Base-by-base conservation (phyloP, 64 coral and sea anemone species). In the Montipora efflorescens region DNA sequence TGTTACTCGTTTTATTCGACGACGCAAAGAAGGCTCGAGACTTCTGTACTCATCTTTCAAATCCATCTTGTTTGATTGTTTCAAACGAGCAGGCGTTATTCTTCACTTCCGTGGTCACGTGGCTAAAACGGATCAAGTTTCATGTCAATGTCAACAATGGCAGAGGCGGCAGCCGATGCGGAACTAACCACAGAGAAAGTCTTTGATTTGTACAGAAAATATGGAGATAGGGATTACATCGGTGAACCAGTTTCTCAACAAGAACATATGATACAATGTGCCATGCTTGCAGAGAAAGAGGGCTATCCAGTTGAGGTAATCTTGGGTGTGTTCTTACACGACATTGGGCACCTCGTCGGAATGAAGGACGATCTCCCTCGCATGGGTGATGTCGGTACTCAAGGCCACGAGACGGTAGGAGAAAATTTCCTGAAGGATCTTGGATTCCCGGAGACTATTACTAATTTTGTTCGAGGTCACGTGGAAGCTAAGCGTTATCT, bases 221-320 rank as follows among this genome's bases (percentile, higher is more conserved):
- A 99, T 77, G 97, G 97, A 36, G 53, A 67, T 45, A 91, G 69
- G 76, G 95, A 99, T 55, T 99, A 99, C 20, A 92, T 99, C 1
- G 97, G 97, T 12, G 97, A 99, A 70, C 89, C 92, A 12, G 83
- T 99, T 0, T 91, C 92, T 14, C 94, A 99, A 47, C 64, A 79
- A 92, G 92, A 96, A 58, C 95, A 99, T 43, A 96, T 96, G 94
- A 82, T 53, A 49, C 97, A 99, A 48, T 95, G 94, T 73, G 97
- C 97, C 18, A 99, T 99, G 97, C 75, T 96, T 20, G 97, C 97
- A 0, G 97, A 99, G 81, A 96, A 99, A 44, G 92, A 99, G 13
- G 95, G 92, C 25, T 99, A 88, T 75, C 15, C 91, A 6, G 86
- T 92, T 36, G 95, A 88, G 47, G 89, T 98, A 0, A 74, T 98